phyloP scores from a whole-genome alignment of 2,797 vertebrate genomes.

The Hyperoplus lanceolatus region DNA sequence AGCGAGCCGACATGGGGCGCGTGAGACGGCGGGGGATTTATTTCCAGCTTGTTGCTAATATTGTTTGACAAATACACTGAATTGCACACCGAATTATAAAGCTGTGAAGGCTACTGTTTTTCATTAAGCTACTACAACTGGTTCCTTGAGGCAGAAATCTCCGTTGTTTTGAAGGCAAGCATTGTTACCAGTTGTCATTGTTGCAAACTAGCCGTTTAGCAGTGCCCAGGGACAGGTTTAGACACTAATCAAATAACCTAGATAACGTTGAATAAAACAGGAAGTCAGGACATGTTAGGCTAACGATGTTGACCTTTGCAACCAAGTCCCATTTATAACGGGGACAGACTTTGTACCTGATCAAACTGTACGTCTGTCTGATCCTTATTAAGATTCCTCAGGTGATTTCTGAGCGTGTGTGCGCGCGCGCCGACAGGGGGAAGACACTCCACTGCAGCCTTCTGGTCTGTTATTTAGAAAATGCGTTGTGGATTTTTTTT shows the following conservation, averaged over 20 bases:
- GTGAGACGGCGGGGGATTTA: slow-evolving; percentile 37
- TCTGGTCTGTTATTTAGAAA: slow-evolving; percentile 23
- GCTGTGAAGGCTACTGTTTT: background rate
- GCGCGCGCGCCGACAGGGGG: background rate
- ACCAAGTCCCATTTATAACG: background rate
- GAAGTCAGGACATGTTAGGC: too few relatives aligned
- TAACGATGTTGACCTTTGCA: background rate
- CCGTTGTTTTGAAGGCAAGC: background rate
- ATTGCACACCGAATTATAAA: background rate
- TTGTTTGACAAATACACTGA: slow-evolving; percentile 12
- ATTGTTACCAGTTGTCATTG: slow-evolving; percentile 18
- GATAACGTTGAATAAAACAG: background rate
- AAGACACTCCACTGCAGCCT: background rate
- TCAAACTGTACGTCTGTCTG: background rate
- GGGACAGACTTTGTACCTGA: slow-evolving; percentile 53
- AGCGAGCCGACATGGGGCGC: slow-evolving; percentile 38
- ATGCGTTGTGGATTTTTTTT: slow-evolving; percentile 37
- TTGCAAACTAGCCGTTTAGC: slow-evolving; percentile 28
- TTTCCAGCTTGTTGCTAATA: slow-evolving; percentile 23
- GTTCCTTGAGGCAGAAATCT: background rate
- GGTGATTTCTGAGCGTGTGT: slow-evolving; percentile 22
- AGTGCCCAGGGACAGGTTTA: background rate
- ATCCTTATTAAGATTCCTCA: slow-evolving; percentile 33
- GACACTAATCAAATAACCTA: background rate
- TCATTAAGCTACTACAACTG: background rate